phyloP scores from a whole-genome alignment of 2,113 vertebrate species.

The Aphyosemion australe region DNA sequence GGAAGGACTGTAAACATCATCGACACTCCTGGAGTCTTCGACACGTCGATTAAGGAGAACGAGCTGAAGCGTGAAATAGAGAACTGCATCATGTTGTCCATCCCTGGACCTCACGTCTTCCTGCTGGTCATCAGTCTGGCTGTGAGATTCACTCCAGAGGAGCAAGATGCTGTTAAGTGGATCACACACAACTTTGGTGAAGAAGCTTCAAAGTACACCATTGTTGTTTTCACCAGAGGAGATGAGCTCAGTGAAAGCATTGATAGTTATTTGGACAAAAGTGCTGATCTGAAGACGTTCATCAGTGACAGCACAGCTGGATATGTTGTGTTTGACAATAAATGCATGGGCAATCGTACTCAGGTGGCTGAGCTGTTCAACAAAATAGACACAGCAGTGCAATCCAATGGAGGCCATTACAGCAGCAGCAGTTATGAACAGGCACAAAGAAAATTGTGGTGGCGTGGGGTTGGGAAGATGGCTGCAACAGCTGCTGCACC shows the following conservation, averaged over 20 bases:
- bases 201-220: constrained; percentile 33
- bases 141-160: constrained; percentile 42
- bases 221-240: constrained; percentile 47
- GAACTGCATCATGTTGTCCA: constrained; percentile 46
- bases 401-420: constrained; percentile 29
- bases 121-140: constrained; percentile 56
- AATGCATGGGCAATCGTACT: constrained; percentile 4
- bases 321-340: constrained; percentile 56
- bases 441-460: constrained; percentile 17
- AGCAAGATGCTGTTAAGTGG: constrained; percentile 34
- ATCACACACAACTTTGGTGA: constrained; percentile 53
- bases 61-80: constrained; percentile 46
- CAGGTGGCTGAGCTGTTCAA: constrained; percentile 54
- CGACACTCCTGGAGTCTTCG: constrained; percentile 71
- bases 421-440: constrained; percentile 31
- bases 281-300: constrained; percentile 1
- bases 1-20: constrained; percentile 42
- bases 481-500: too few species aligned
- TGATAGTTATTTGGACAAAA: neutral
- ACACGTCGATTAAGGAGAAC: constrained; percentile 12
- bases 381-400: constrained; percentile 42
- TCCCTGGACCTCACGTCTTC: constrained; percentile 64
- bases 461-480: neutral
- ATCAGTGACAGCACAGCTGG: neutral
- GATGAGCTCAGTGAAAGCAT: constrained; percentile 6